Percentiles rank a stretch among this genome's conserved stretches.
Evolutionary conservation across 2,113 vertebrate species (phyloP).

Genomic region (Dunckerocampus dactyliophorus): DNA sequence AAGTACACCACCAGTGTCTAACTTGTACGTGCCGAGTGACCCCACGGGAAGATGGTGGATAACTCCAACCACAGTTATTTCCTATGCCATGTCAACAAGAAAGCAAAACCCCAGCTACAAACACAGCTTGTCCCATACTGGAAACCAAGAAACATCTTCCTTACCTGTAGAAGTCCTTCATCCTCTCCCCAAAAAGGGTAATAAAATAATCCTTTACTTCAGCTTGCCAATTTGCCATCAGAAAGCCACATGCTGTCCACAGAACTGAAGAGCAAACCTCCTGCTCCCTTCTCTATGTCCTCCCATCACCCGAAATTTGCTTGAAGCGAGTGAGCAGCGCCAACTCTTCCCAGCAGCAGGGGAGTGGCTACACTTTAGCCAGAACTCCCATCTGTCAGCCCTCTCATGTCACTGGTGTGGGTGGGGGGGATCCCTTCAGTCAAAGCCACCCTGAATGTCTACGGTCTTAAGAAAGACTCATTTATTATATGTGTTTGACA

Average conservation of each 20-base stretch:
- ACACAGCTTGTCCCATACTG: slow-evolving; percentile 25
- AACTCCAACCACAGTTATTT: slow-evolving; percentile 54
- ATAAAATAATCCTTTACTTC: slow-evolving; percentile 3
- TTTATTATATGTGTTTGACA: neutral
- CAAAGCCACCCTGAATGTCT: neutral
- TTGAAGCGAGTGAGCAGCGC: slow-evolving; percentile 35
- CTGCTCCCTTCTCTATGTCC: slow-evolving; percentile 39
- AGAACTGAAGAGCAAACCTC: slow-evolving; percentile 1
- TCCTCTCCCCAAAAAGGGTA: neutral
- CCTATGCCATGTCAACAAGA: slow-evolving; percentile 59
- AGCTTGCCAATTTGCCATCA: neutral
- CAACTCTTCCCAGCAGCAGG: slow-evolving; percentile 40
- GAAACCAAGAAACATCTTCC: slow-evolving; percentile 2
- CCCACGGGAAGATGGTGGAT: slow-evolving; percentile 55
- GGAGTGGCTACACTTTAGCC: slow-evolving; percentile 27
- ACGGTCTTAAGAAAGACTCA: neutral
- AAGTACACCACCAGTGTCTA: slow-evolving; percentile 18
- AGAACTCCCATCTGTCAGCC: slow-evolving; percentile 33
- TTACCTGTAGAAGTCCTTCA: slow-evolving; percentile 40
- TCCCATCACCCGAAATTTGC: slow-evolving; percentile 47
- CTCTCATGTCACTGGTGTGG: slow-evolving; percentile 35
- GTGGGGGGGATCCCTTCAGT: slow-evolving; percentile 37
- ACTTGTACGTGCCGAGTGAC: slow-evolving; percentile 32
- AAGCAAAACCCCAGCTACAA: slow-evolving; percentile 37
- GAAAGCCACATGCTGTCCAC: no score